Percentiles rank a stretch among this genome's conserved stretches.
phyloP scores from a whole-genome alignment of 1,140 invertebrate species.

The Psix sp. region DNA sequence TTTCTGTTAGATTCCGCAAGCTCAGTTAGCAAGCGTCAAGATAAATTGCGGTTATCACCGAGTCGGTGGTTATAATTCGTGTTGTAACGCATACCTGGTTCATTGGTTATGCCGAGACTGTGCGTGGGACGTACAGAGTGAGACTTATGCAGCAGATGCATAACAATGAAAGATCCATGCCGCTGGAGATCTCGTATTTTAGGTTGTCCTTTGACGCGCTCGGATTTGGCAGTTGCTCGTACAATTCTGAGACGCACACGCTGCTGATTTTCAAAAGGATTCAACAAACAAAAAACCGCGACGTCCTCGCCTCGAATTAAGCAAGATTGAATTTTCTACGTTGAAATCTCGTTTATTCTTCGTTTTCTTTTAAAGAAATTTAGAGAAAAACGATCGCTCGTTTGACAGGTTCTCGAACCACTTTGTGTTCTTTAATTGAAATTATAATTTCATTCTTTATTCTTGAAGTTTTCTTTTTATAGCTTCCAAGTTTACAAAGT shows the following conservation, averaged over 20 bases:
- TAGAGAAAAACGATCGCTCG: too few relatives aligned
- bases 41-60: constrained; percentile 50
- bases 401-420: too few relatives aligned
- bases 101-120: constrained; percentile 48
- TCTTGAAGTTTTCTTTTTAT: too few relatives aligned
- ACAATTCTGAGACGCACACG: constrained; percentile 39
- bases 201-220: constrained; percentile 23
- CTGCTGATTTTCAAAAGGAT: constrained; percentile 49
- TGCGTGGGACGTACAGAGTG: constrained; percentile 48
- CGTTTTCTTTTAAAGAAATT: constrained; percentile 31
- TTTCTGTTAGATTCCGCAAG: constrained; percentile 1
- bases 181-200: constrained; percentile 24
- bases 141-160: constrained; percentile 52
- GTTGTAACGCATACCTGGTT: constrained; percentile 49
- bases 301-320: constrained; percentile 13
- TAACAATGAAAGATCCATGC: constrained; percentile 54
- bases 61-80: constrained; percentile 56
- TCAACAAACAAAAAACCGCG: constrained; percentile 26
- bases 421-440: too few relatives aligned
- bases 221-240: constrained; percentile 20
- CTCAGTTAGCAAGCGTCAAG: constrained; percentile 13
- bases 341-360: constrained; percentile 31
- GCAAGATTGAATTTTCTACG: constrained; percentile 34
- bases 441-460: constrained; percentile 37
- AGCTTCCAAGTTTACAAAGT: too few relatives aligned